Evolutionary conservation across 2,113 vertebrate genomes (phyloP).

Genomic region (Centropristis striata): DNA sequence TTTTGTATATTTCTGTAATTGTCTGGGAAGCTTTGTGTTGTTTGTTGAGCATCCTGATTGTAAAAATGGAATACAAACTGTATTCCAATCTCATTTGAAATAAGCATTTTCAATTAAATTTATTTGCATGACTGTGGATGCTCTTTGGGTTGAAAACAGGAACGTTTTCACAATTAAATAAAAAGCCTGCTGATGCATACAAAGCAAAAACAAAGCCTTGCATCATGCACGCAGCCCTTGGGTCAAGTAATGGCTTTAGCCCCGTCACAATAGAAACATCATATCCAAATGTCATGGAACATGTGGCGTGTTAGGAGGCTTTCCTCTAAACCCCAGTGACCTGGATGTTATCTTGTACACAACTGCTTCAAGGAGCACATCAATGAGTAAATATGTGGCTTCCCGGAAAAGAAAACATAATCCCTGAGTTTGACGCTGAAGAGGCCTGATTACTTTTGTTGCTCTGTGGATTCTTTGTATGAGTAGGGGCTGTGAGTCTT

Average conservation of each 20-base stretch:
- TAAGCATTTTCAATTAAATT: not conserved
- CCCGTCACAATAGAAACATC: conserved; percentile 61
- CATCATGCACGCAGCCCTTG: not conserved
- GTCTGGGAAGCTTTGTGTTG: not conserved
- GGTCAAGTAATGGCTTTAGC: conserved; percentile 43
- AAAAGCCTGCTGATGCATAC: conserved; percentile 7
- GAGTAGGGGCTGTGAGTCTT: conserved; percentile 46
- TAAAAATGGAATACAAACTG: not conserved
- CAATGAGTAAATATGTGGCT: conserved; percentile 71
- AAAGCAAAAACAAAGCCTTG: conserved; percentile 20
- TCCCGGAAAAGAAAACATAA: conserved; percentile 69
- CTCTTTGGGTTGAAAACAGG: not conserved
- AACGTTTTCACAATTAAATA: conserved; percentile 1
- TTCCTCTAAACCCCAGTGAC: conserved; percentile 48
- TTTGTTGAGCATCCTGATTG: not conserved
- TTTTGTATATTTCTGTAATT: not conserved
- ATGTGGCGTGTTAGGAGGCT: conserved; percentile 50
- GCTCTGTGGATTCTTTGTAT: conserved; percentile 57
- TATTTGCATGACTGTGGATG: not conserved
- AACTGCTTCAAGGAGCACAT: conserved; percentile 66
- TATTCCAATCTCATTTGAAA: not conserved
- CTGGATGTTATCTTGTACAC: conserved; percentile 61
- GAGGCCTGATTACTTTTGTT: conserved; percentile 72
- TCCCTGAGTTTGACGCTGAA: conserved; percentile 69
- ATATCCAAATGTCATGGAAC: conserved; percentile 63